Base-by-base conservation (phyloP, 2,888 invertebrate species). In the Pristionchus entomophagus region DNA sequence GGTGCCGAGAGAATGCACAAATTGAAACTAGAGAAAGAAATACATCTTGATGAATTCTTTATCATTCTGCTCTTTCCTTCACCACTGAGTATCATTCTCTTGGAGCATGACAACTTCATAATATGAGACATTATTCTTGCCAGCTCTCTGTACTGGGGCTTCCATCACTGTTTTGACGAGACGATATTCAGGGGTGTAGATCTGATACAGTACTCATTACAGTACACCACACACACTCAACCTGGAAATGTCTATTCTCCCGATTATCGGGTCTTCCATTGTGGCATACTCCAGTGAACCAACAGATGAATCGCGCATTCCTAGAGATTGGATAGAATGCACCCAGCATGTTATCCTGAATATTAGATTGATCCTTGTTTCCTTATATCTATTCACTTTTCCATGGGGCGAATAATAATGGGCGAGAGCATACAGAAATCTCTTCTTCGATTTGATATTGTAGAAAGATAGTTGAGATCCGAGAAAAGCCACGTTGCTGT, bases 151-250 rank as follows among this genome's bases (percentile, higher is more conserved):
- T 0, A 73, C 73, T 2, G 73, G 73, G 6, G 41, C 41, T 6
- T 73, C 73, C 10, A 41, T 41, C 1, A 73, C 17, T 14, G 73
- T n/a, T n/a, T 26, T 22, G 17, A 26, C 26, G 2, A 73, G 73
- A 45, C 73, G 73, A 45, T 73, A 73, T 19, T 73, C 73, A 17
- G 73, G 38, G 10, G 73, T 73, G 73, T 73, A 73, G 73, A 73
- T 73, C 73, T 73, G 41, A n/a, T 4, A 73, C 45, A 38, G 41
- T 14, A 1, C 41, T 41, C 73, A 45, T 19, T 26, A 41, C 3
- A 19, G 26, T 26, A 26, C 22, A 35, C 26, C 26, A 26, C 22
- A 5, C 38, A 26, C 17, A 73, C 38, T 26, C 73, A 14, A 45
- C 73, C 41, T 73, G 22, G 41, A 73, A 73, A 35, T 41, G 26